Evolutionary conservation across 2,888 invertebrate genomes (phyloP).

Genomic region (Meta bourneti): DNA sequence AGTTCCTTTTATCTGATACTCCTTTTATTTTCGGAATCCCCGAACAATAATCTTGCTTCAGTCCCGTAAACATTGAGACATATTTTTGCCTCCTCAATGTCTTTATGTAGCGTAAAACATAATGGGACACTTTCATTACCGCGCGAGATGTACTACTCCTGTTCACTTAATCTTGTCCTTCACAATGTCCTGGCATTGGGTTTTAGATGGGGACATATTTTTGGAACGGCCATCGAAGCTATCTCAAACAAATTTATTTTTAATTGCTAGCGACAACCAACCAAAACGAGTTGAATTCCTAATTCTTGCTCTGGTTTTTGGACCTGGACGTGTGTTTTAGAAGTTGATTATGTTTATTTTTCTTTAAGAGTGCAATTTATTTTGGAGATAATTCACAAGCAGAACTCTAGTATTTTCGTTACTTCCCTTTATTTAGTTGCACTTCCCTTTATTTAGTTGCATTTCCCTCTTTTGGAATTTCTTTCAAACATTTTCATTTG

Average conservation of each 20-base stretch:
- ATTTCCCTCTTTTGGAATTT: background rate
- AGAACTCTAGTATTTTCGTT: too few species aligned
- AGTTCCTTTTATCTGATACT: conserved; percentile 44
- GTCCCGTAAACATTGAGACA: conserved; percentile 48
- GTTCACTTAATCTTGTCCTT: conserved; percentile 39
- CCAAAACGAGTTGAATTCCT: background rate
- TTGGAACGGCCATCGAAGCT: background rate
- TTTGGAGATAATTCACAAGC: too few species aligned
- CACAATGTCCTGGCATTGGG: background rate
- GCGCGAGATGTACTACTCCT: conserved; percentile 12
- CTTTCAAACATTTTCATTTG: background rate
- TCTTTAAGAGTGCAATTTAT: too few species aligned
- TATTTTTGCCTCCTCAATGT: conserved; percentile 49
- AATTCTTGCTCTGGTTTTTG: background rate
- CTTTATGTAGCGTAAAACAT: conserved; percentile 48
- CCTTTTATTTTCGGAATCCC: conserved; percentile 48
- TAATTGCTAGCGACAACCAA: background rate
- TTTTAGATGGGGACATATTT: conserved; percentile 11
- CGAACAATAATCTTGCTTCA: conserved; percentile 47
- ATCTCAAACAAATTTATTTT: background rate
- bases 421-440: background rate
- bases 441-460: background rate
- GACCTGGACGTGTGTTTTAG: too few species aligned
- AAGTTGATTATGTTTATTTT: too few species aligned
- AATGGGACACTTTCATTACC: conserved; percentile 46